Percentiles rank a stretch among this genome's conserved stretches.
phyloP scores from a whole-genome alignment of 2,113 vertebrate species.

The Spea multiplicata region DNA sequence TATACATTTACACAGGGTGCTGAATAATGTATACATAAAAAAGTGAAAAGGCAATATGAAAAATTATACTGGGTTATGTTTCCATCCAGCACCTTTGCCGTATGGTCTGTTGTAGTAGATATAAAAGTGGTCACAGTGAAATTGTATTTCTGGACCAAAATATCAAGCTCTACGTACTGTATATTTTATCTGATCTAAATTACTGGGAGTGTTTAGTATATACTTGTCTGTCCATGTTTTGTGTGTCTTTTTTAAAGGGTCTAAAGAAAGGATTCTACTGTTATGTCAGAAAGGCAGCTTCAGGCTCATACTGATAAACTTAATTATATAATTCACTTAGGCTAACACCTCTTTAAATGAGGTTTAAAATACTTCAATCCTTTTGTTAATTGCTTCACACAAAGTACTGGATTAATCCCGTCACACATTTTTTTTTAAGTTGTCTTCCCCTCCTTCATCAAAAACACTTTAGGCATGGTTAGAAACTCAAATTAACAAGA shows the following conservation, averaged over 20 bases:
- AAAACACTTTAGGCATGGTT: slow-evolving; percentile 6
- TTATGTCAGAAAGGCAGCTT: slow-evolving; percentile 56
- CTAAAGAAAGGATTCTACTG: slow-evolving; percentile 57
- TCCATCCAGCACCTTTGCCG: no score
- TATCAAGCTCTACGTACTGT: not conserved
- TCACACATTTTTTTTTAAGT: slow-evolving; percentile 27
- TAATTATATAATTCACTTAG: slow-evolving; percentile 64
- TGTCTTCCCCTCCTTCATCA: not conserved
- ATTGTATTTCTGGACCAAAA: not conserved
- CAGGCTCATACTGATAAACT: slow-evolving; percentile 56
- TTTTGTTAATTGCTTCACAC: slow-evolving; percentile 52
- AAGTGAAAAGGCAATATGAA: no score
- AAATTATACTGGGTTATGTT: no score
- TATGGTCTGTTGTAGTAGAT: no score
- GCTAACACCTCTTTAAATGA: slow-evolving; percentile 34
- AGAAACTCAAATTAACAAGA: not conserved
- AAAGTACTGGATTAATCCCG: slow-evolving; percentile 50
- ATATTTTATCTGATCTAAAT: not conserved
- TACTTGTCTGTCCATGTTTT: not conserved
- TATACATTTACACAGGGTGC: no score
- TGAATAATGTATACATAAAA: no score
- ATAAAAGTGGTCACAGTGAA: no score
- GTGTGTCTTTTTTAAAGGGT: slow-evolving; percentile 48
- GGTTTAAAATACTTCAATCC: slow-evolving; percentile 52
- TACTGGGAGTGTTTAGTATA: not conserved